Base-by-base conservation (phyloP, 2,113 vertebrate genomes). In the Ariopsis seemanni region DNA sequence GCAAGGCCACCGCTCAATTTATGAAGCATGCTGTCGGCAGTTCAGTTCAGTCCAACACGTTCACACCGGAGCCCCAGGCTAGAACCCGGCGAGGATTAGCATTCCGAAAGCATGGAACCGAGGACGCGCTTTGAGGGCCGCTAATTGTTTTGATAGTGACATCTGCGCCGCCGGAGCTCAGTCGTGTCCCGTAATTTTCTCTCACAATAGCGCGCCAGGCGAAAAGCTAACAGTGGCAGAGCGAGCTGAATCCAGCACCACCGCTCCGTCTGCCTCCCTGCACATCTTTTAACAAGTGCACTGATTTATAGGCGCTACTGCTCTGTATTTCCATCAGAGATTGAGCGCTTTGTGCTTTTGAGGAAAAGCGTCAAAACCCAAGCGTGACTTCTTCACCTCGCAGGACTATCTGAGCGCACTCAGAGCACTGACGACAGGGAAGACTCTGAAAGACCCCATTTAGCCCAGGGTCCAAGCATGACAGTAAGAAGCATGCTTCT, bases 81-180 rank as follows among this genome's bases (percentile, higher is more conserved):
- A 34, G 79, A 82, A 48, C 42, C 7, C 72, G 17, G 22, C 27
- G 52, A 48, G 62, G 82, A 69, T 71, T 34, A 84, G 48, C 65
- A 84, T 84, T 71, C 65, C 25, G 48, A 27, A 63, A 60, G 52
- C 75, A 52, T 50, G 27, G n/a, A 67, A 62, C n/a, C 30, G 8
- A 18, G 62, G n/a, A 60, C 34, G 86, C 67, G 79, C 79, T 82
- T 86, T 86, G 22, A 63, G 74, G 34, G 74, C 57, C 65, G 67
- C 25, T 87, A 63, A 87, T 83, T 77, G 86, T 83, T 83, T 87
- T 60, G 84, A 53, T 86, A 53, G 74, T 83, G 86, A 75, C 80
- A 87, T 12, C 50, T 63, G 86, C 84, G 7, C 62, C 22, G 60
- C 53, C n/a, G 8, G 69, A 71, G 63, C 85, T 69, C 27, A 83